Evolutionary conservation across 2,797 vertebrate species (phyloP), one percentile per base, ranked within the genome.

Genomic region (Falco novaeseelandiae): DNA sequence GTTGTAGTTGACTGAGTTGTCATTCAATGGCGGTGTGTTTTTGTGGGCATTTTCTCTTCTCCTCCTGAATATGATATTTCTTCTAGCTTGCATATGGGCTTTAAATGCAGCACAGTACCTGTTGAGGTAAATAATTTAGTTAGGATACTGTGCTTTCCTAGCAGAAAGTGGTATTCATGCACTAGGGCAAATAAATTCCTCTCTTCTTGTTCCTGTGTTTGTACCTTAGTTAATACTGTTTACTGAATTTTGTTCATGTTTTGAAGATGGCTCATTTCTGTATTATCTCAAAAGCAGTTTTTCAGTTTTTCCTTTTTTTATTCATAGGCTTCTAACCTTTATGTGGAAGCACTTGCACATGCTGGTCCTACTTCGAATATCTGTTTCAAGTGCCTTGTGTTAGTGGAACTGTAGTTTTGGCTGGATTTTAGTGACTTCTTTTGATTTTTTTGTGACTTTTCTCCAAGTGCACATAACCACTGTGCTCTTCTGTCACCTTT

Each of bases 1-100:
- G 8, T 87, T 87, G 30, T 44, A 59, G 48, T 67, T 83, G 27
- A 2, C 19, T 81, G 21, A 49, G 20, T 34, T 66, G 7, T 94
- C 3, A 1, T 55, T 73, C 1, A 2, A 8, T 14, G 32, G 4
- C 49, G 21, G 4, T 29, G 29, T 11, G 26, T 14, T 19, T 6
- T 6, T 2, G 14, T 25, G 26, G 10, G 18, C 40, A 42, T 5
- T 27, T 29, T 18, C 34, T 17, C 22, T 36, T 27, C 6, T 2
- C 19, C 27, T 4, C 3, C 22, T 7, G 71, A 49, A 72, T 48
- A 23, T 0, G 0, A 29, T 72, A 9, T 46, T 83, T 76, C 16
- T 85, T 84, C 29, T 82, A 8, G 32, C 65, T 87, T 38, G 70
- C 6, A 8, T 74, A 10, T 74, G 65, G 19, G 82, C 54, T 89